A percentile compares a stretch with the other conserved stretches of the same genome.
phyloP scores from a whole-genome alignment of 2,113 vertebrate genomes.

The Benthochromis sp. region DNA sequence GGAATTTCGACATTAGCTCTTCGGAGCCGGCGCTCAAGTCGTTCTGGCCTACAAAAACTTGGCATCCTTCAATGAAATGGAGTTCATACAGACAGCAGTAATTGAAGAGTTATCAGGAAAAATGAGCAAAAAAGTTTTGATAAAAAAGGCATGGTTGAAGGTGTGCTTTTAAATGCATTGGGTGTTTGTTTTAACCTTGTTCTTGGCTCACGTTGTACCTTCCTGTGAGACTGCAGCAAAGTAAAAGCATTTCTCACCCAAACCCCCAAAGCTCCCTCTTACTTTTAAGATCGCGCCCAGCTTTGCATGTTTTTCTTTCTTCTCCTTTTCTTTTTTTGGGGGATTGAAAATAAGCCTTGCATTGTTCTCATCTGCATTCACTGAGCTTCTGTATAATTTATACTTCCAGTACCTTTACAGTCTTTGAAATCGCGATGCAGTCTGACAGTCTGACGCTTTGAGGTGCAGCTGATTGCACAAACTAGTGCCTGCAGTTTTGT shows the following conservation, averaged over 20 bases:
- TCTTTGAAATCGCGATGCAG: neutral
- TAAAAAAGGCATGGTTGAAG: neutral
- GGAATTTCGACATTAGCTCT: conserved; percentile 41
- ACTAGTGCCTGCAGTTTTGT: neutral
- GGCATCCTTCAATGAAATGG: conserved; percentile 8
- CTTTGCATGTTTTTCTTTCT: conserved; percentile 10
- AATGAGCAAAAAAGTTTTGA: neutral
- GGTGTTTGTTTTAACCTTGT: conserved; percentile 28
- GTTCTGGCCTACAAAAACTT: conserved; percentile 8
- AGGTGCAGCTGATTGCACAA: neutral
- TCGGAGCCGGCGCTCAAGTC: neutral
- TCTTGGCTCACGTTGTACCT: neutral
- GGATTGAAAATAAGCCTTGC: conserved; percentile 10
- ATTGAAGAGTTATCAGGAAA: conserved; percentile 29
- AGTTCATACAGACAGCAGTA: neutral
- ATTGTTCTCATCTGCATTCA: conserved; percentile 38
- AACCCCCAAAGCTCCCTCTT: neutral
- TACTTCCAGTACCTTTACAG: conserved; percentile 26
- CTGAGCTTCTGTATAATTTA: conserved; percentile 52
- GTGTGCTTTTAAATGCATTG: conserved; percentile 9
- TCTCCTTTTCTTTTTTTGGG: neutral
- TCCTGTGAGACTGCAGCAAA: conserved; percentile 10
- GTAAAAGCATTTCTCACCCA: conserved; percentile 7
- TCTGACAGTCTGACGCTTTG: neutral
- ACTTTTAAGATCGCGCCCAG: conserved; percentile 17